These are phyloP conservation scores for Montipora cactus DNA, from an alignment of 64 coral and sea anemone species.

Conservation along the genomic window DNA sequence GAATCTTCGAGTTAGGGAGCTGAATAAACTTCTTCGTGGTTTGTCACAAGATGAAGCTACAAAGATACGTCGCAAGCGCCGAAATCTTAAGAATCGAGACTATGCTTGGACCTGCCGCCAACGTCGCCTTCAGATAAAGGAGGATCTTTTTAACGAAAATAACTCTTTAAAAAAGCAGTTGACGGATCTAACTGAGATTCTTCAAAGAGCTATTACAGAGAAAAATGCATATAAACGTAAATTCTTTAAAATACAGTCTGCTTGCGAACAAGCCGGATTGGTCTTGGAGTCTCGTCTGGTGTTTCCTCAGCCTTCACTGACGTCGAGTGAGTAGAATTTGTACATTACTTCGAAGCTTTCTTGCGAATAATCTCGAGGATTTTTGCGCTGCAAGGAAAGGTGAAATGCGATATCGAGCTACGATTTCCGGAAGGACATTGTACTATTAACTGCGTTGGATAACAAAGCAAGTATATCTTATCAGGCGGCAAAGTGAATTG, in stretches of 20 bases:
- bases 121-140: constrained; percentile 18
- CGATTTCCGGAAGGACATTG: no score
- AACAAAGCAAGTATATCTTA: no score
- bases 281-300: neutral
- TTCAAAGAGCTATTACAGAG: constrained; percentile 30
- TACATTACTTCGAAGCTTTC: no score
- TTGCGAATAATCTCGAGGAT: no score
- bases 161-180: constrained; percentile 42
- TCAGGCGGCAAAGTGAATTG: no score
- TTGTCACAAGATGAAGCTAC: constrained; percentile 58
- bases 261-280: neutral
- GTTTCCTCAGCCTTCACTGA: neutral
- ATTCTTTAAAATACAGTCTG: constrained; percentile 8
- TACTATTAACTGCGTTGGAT: no score
- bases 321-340: no score
- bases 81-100: constrained; percentile 74
- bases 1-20: constrained; percentile 57
- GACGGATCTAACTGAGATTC: constrained; percentile 1
- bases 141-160: constrained; percentile 35
- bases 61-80: constrained; percentile 57
- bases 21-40: constrained; percentile 56
- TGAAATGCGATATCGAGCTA: no score
- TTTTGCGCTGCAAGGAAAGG: no score
- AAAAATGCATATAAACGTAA: constrained; percentile 55
- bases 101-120: constrained; percentile 52